Evolutionary conservation across 2,888 invertebrate genomes (phyloP), one percentile per base, ranked within the genome.

Genomic region (Malthinus seriepunctatus): DNA sequence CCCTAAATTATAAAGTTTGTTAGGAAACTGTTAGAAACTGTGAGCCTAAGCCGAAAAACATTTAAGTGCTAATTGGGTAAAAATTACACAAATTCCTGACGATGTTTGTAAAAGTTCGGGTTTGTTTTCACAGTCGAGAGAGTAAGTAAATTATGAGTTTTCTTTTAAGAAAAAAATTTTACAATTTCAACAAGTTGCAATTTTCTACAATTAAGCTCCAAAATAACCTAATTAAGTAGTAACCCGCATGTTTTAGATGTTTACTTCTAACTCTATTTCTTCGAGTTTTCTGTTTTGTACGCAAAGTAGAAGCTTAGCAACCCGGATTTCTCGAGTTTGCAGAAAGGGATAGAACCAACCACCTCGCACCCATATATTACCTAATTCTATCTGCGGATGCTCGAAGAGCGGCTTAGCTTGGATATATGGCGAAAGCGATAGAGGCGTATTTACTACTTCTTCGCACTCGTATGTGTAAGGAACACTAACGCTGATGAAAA

Each of bases 171-270:
- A 56, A 38, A 64, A 63, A 66, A 65, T 56, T 60, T 58, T 64
- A 65, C 65, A 64, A 64, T 65, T 62, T 65, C 67, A 65, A 66
- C 69, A 67, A 67, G 69, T 69, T 64, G 56, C 66, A 64, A 71
- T 69, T 69, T 70, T 70, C 69, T 69, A 70, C 67, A 69, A 71
- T 71, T 71, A 69, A 69, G 69, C 66, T 62, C 65, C n/a, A 64
- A 67, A 70, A 70, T 70, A 69, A 69, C 67, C 64, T 69, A 67
- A 69, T 70, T 69, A 70, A 66, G 64, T 64, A 42, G 66, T 67
- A 63, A 64, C 68, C 67, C 70, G 69, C 67, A 69, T 68, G 64
- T 63, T 23, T 42, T 63, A 63, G 62, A 60, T 63, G 67, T 68
- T 66, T 65, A 63, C 64, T 62, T 53, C 51, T 34, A 60, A 56